Conservation (phyloP, 2,888 invertebrate species). For the Timandra comae region DNA sequence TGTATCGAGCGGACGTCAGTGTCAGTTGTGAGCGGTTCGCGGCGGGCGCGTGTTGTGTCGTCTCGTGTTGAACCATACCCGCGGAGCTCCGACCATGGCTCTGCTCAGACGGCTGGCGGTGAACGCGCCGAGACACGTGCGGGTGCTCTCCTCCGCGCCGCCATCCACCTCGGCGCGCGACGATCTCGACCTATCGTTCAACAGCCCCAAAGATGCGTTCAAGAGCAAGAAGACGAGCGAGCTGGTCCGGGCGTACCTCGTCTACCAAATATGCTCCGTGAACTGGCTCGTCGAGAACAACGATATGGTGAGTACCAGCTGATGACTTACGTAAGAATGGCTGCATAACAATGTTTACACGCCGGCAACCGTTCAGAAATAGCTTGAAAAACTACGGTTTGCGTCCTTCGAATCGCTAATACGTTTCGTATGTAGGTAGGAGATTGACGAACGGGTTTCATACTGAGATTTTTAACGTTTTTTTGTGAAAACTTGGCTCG, state of each 20-base stretch:
- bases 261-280: slow-evolving; percentile 93
- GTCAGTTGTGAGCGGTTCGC: slow-evolving; percentile 43
- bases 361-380: slow-evolving; percentile 39
- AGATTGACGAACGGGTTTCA: slow-evolving; percentile 19
- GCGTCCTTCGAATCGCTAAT: slow-evolving; percentile 20
- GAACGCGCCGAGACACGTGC: slow-evolving; percentile 50
- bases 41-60: slow-evolving; percentile 50
- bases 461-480: slow-evolving; percentile 16
- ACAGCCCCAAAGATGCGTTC: slow-evolving; percentile 93
- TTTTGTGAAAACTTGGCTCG: slow-evolving; percentile 12
- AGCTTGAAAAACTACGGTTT: slow-evolving; percentile 40
- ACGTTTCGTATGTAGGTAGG: slow-evolving; percentile 15
- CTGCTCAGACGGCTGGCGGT: slow-evolving; percentile 62
- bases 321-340: slow-evolving; percentile 53
- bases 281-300: slow-evolving; percentile 94
- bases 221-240: slow-evolving; percentile 97
- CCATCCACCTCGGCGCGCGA: slow-evolving; percentile 64
- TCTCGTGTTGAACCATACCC: slow-evolving; percentile 28
- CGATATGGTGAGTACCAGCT: slow-evolving; percentile 84
- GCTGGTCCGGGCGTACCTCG: slow-evolving; percentile 91
- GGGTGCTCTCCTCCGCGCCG: slow-evolving; percentile 45
- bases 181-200: slow-evolving; percentile 90
- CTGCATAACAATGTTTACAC: slow-evolving; percentile 35
- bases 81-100: slow-evolving; percentile 61
- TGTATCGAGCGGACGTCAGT: slow-evolving; percentile 64